Conservation (phyloP, 2,113 vertebrate genomes). For the Chloebia gouldiae region DNA sequence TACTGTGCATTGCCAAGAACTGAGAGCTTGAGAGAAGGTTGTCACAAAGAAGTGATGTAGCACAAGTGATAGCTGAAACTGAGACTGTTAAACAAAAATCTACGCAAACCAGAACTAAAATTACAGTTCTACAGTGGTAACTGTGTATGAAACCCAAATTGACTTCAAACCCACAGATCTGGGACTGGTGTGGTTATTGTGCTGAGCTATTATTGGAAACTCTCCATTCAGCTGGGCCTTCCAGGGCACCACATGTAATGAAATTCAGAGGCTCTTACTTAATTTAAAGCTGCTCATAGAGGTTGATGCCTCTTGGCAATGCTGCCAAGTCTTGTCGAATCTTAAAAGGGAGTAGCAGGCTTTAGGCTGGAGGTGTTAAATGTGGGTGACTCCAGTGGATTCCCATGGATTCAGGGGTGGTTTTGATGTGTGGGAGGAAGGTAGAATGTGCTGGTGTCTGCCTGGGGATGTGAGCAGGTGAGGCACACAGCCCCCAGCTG, state of each 20-base stretch:
- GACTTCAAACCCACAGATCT: conserved; percentile 34
- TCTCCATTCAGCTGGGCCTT: conserved; percentile 35
- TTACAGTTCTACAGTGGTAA: conserved; percentile 23
- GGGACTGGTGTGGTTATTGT: conserved; percentile 5
- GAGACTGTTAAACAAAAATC: conserved; percentile 9
- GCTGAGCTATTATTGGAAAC: conserved; percentile 21
- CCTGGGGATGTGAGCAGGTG: background rate
- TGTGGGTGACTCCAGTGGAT: background rate
- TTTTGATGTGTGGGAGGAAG: background rate
- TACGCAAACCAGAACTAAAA: conserved; percentile 17
- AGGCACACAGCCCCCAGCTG: background rate
- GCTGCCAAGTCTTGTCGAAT: conserved; percentile 22
- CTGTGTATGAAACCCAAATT: background rate
- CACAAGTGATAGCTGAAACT: conserved; percentile 23
- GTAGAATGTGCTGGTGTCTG: background rate
- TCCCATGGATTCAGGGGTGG: background rate
- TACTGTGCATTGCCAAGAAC: background rate
- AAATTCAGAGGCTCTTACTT: conserved; percentile 55
- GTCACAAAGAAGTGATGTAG: background rate
- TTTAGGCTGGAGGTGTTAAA: background rate
- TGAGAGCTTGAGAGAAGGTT: background rate
- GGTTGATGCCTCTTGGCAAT: conserved; percentile 27
- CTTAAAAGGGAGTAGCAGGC: background rate
- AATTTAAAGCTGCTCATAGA: conserved; percentile 34
- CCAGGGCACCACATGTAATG: conserved; percentile 19